Base-by-base conservation (phyloP, 1,140 invertebrate genomes). In the Penaeus vannamei region DNA sequence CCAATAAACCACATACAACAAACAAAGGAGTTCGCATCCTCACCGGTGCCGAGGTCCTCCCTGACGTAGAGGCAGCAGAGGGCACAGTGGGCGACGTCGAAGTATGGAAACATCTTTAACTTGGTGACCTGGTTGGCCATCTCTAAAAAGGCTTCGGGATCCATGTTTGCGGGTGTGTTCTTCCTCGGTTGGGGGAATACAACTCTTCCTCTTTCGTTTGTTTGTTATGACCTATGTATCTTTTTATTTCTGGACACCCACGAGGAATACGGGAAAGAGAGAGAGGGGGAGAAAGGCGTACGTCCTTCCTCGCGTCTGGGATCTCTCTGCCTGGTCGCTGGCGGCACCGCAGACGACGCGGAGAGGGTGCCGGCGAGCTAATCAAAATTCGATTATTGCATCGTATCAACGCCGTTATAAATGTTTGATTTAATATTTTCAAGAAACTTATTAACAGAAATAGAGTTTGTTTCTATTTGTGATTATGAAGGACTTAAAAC, bases 41-140 rank as follows among this genome's bases (percentile, higher is more conserved):
- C 95, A 97, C 97, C 97, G 92, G 95, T 94, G 92, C 97, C 97
- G 92, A 99, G 95, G 95, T 99, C 99, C 93, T 99, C 98, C 92
- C 98, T 95, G 82, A 99, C 97, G 92, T 97, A 97, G 90, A 98
- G 94, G 92, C 97, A 97, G 93, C 97, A 97, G 66, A 98, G 94
- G 91, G 97, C 95, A 93, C 96, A 96, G 94, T 99, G 98, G 90
- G 98, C 98, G 92, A 99, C 96, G 93, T 99, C 98, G 94, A 99
- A 99, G 94, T 99, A 99, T 62, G 99, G 99, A 93, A 97, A 99
- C 98, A 99, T 99, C 95, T 99, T 99, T 91, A 99, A 95, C 94
- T 99, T 99, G 91, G 98, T 98, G 93, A 99, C 97, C 95, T 98
- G 97, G 94, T 99, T 99, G 94, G 98, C 98, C 94, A 99, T 95